A percentile compares a stretch with the other conserved stretches of the same genome.
These are phyloP conservation scores for Andrena cerasifolii DNA, from an alignment of 1,140 invertebrate species.

Conservation along the genomic window DNA sequence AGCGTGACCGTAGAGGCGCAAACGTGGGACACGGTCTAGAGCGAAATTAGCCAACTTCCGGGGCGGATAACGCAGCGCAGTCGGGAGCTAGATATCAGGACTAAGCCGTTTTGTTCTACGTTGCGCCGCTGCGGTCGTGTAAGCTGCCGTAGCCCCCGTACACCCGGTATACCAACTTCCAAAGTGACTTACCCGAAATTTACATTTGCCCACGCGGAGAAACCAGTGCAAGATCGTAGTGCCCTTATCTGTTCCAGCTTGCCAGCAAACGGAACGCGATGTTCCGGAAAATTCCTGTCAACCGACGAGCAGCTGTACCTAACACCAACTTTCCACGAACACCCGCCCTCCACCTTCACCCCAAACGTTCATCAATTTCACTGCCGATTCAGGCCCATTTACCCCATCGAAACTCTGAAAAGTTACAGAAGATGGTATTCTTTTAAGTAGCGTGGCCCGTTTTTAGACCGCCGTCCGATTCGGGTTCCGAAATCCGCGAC, in stretches of 20 bases:
- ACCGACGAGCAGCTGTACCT: not conserved
- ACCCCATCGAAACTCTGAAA: too few relatives aligned
- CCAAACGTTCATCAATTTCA: not conserved
- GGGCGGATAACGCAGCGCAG: conserved; percentile 52
- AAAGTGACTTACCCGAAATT: conserved; percentile 69
- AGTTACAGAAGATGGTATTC: too few relatives aligned
- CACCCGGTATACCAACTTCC: conserved; percentile 57
- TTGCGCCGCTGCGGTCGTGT: conserved; percentile 23
- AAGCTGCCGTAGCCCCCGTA: conserved; percentile 31
- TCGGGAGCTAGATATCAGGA: conserved; percentile 64
- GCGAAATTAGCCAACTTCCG: conserved; percentile 72
- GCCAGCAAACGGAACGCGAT: conserved; percentile 44
- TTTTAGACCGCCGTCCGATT: too few relatives aligned
- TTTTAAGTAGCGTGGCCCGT: too few relatives aligned
- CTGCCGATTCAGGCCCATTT: too few relatives aligned
- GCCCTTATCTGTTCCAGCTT: conserved; percentile 47
- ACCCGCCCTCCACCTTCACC: not conserved
- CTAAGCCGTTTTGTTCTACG: conserved; percentile 67
- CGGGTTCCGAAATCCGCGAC: conserved; percentile 39
- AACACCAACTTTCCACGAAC: not conserved
- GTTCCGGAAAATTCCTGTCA: conserved; percentile 45
- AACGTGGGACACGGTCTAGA: conserved; percentile 46
- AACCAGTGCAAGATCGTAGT: conserved; percentile 35
- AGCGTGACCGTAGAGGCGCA: conserved; percentile 11
- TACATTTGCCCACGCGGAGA: conserved; percentile 49